Evolutionary conservation across 1,140 invertebrate species (phyloP).

Genomic region (Zaprionus camerounensis): DNA sequence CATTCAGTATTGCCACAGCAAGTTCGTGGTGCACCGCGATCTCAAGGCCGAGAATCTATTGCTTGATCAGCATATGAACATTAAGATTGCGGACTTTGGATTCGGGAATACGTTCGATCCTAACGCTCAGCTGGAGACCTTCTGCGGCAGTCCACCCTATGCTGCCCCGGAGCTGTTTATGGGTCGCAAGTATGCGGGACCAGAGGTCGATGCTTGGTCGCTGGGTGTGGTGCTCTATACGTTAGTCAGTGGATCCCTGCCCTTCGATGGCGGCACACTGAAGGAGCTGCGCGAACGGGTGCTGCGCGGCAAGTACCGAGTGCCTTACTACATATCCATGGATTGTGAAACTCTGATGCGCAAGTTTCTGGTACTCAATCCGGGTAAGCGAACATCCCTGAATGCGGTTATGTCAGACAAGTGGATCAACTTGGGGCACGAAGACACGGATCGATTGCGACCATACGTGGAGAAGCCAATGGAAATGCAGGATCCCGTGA

Average conservation of each 20-base stretch:
- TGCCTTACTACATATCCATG: constrained; percentile 99
- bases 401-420: constrained; percentile 99
- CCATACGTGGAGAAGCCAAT: constrained; percentile 92
- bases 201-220: constrained; percentile 99
- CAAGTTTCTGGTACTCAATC: constrained; percentile 99
- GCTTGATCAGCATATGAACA: constrained; percentile 99
- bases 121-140: constrained; percentile 99
- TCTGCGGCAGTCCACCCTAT: constrained; percentile 99
- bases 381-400: constrained; percentile 97
- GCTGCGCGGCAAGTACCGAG: constrained; percentile 98
- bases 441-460: constrained; percentile 97
- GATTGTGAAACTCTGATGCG: constrained; percentile 99
- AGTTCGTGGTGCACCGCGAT: constrained; percentile 98
- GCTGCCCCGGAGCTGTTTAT: constrained; percentile 99
- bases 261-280: constrained; percentile 99
- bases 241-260: constrained; percentile 98
- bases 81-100: constrained; percentile 99
- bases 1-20: constrained; percentile 99
- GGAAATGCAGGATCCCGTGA: constrained; percentile 58
- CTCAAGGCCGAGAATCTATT: constrained; percentile 99
- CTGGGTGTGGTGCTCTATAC: constrained; percentile 99
- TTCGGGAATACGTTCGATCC: constrained; percentile 99
- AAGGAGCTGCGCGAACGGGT: constrained; percentile 98
- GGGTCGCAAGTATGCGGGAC: constrained; percentile 99
- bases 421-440: constrained; percentile 99